Evolutionary conservation across 2,113 vertebrate genomes (phyloP).

Genomic region (Uria lomvia): DNA sequence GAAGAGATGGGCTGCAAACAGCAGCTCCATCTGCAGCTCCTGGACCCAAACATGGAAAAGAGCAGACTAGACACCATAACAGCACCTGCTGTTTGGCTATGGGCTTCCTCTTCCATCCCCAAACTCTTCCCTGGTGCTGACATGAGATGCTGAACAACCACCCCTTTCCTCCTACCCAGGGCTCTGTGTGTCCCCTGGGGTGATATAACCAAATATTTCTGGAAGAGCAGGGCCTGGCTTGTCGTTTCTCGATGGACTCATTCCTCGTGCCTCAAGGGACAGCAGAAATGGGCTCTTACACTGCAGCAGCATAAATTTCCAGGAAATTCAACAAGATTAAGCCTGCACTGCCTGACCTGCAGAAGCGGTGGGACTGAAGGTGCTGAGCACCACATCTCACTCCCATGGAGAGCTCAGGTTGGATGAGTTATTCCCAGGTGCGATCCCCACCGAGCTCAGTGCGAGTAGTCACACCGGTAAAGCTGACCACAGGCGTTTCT

Average conservation of each 20-base stretch:
- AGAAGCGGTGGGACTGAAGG: not conserved
- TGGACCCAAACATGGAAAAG: not conserved
- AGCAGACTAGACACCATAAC: not conserved
- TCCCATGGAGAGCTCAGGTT: not conserved
- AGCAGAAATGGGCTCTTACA: not conserved
- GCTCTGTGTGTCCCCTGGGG: not conserved
- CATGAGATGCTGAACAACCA: not conserved
- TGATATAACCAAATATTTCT: not conserved
- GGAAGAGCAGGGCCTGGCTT: fast-evolving
- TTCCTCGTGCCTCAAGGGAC: not conserved
- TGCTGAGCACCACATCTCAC: not conserved
- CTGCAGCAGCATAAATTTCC: not conserved
- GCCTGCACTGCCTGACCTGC: fast-evolving
- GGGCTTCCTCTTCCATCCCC: not conserved
- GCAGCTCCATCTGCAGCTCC: not conserved
- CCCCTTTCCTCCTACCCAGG: not conserved
- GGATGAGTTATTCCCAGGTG: not conserved
- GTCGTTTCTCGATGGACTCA: not conserved
- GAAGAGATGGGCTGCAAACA: not conserved
- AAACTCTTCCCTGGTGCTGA: not conserved
- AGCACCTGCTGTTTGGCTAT: not conserved
- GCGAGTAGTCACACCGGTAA: fast-evolving
- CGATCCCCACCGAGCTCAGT: not conserved
- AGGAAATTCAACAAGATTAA: not conserved
- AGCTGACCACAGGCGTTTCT: fast-evolving